Conservation (phyloP, 2,888 invertebrate genomes). For the Strigamia crassipes region DNA sequence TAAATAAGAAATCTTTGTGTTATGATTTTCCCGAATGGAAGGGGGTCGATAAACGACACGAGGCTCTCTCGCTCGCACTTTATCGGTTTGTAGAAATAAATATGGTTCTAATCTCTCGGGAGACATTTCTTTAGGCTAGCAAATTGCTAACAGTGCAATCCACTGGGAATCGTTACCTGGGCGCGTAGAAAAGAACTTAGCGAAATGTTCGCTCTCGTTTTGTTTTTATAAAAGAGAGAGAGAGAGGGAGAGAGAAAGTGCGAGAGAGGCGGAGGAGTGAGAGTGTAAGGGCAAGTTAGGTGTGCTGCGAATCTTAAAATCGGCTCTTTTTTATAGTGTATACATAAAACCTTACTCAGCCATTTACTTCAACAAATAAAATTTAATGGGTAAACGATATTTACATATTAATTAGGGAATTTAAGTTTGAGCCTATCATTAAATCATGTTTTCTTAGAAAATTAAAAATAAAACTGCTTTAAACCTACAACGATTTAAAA, state of each 20-base stretch:
- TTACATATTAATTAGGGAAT: not conserved
- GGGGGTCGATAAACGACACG: slow-evolving; percentile 4
- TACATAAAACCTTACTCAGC: not conserved
- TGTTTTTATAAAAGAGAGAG: slow-evolving; percentile 24
- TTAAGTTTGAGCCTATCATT: not conserved
- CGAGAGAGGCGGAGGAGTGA: not conserved
- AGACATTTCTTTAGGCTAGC: slow-evolving; percentile 37
- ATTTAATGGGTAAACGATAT: not conserved
- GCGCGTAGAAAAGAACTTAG: slow-evolving; percentile 25
- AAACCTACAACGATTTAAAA: not conserved
- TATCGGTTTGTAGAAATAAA: slow-evolving; percentile 34
- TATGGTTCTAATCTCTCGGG: slow-evolving; percentile 34
- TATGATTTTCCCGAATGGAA: not conserved
- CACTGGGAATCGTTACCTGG: slow-evolving; percentile 27
- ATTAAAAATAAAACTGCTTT: not conserved
- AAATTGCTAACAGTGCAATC: slow-evolving; percentile 33
- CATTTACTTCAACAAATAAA: not conserved
- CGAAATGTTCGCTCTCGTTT: slow-evolving; percentile 20
- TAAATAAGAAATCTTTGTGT: not conserved
- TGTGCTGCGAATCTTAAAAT: slow-evolving; percentile 29
- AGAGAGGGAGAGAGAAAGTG: not conserved
- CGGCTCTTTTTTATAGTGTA: not conserved
- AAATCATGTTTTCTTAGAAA: not conserved
- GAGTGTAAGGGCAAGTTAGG: not conserved
- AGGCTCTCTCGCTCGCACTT: not conserved